Conservation (phyloP, 2,888 invertebrate genomes). For the Folsomia manolachei region DNA sequence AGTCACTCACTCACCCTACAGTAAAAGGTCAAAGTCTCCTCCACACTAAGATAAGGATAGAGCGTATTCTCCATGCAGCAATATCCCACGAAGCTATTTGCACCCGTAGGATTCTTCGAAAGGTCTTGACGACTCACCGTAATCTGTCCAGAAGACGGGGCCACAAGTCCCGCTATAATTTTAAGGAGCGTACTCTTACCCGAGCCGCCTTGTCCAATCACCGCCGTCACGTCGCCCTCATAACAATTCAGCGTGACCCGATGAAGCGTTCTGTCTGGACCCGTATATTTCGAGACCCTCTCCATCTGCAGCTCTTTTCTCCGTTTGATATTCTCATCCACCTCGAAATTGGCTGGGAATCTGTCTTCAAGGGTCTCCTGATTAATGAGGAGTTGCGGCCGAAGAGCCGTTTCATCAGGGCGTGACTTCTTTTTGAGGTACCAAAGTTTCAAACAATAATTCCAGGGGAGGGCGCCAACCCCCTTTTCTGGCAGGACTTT, state of each 20-base stretch:
- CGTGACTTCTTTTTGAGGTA: constrained; percentile 27
- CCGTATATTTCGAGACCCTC: constrained; percentile 28
- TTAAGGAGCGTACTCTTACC: not conserved
- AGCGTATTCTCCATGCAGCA: constrained; percentile 27
- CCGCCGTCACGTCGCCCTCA: constrained; percentile 27
- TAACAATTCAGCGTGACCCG: constrained; percentile 27
- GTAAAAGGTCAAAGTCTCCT: constrained; percentile 34
- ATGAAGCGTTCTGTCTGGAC: constrained; percentile 19
- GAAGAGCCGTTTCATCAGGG: constrained; percentile 14
- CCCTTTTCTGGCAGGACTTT: constrained; percentile 22
- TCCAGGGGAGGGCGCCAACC: constrained; percentile 25
- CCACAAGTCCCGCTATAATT: constrained; percentile 9
- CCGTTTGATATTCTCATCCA: constrained; percentile 22
- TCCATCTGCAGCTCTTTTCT: constrained; percentile 34
- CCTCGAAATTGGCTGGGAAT: constrained; percentile 32
- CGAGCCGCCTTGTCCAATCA: not conserved
- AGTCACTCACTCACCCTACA: constrained; percentile 11
- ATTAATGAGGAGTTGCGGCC: not conserved
- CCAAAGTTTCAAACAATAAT: constrained; percentile 29
- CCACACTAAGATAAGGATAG: constrained; percentile 32
- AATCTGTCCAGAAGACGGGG: constrained; percentile 18
- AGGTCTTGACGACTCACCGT: constrained; percentile 27
- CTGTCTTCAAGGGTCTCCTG: constrained; percentile 19
- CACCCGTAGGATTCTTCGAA: constrained; percentile 12
- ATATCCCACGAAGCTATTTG: constrained; percentile 29